Base-by-base conservation (phyloP, 2,888 invertebrate species). In the Cantharis rustica region DNA sequence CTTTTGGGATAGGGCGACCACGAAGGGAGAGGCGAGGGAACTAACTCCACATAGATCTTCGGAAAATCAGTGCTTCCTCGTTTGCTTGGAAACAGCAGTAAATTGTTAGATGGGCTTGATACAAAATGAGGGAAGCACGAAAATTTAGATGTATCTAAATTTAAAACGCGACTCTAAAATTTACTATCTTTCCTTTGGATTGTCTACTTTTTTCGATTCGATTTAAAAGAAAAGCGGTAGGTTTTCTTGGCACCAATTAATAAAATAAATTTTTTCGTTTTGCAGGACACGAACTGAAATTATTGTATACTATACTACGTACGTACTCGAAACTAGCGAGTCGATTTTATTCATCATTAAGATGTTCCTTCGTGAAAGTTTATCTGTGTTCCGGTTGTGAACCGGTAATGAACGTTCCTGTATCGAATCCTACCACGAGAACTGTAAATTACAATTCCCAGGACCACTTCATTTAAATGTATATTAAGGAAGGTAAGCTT, bases 351-450 rank as follows among this genome's bases (percentile, higher is more conserved):
- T 72, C 77, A 71, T 84, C 83, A 83, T 82, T 80, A 79, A 81
- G 80, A 80, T 80, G 81, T 82, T 81, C 80, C 82, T 82, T 82
- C 80, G 72, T 76, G 76, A 69, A 76, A 77, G 78, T 79, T 79
- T 83, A 83, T 83, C 84, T 79, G 71, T 68, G 71, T 80, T 81
- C 80, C 79, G 80, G 77, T 81, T 80, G 80, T 81, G 79, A 79
- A 80, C 82, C 83, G 82, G 83, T 84, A 83, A 84, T 83, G 81
- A 82, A 79, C 81, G 81, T 83, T 83, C 83, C 83, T 83, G 81
- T 80, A 80, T 80, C 80, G 79, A 79, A 80, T 77, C 75, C 73
- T 75, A 75, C 73, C 76, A 78, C 71, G 78, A 80, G 78, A 78
- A 75, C 75, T 77, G 74, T 79, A 80, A 80, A 80, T 80, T 80